Conservation (phyloP, 2,113 vertebrate genomes). For the Chaetodon trifascialis region DNA sequence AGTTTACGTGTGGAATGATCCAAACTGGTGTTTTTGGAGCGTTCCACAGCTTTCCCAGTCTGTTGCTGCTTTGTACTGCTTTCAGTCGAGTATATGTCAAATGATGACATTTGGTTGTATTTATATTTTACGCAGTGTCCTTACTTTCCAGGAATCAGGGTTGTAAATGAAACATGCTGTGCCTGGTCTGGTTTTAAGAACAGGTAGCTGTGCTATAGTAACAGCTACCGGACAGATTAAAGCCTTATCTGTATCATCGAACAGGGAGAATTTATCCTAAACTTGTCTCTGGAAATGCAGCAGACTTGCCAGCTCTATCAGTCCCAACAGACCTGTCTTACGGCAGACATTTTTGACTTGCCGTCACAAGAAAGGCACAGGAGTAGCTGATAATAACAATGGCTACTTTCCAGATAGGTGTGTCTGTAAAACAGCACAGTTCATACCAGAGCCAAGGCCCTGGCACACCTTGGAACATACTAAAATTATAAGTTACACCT, state of each 20-base stretch:
- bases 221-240: neutral
- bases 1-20: too few species aligned
- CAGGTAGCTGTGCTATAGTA: neutral
- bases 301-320: neutral
- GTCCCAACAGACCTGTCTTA: neutral
- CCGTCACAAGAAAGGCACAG: neutral
- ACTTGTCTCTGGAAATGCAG: neutral
- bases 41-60: too few species aligned
- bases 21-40: too few species aligned
- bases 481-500: neutral
- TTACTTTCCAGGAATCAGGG: too few species aligned
- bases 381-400: neutral
- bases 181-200: neutral
- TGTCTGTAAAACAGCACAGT: neutral
- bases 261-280: neutral
- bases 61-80: too few species aligned
- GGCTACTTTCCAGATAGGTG: slow-evolving; percentile 7
- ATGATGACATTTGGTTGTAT: too few species aligned
- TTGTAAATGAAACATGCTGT: neutral
- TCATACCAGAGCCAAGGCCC: neutral
- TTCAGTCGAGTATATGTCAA: too few species aligned
- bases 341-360: slow-evolving; percentile 31
- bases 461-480: neutral
- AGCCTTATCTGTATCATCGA: neutral
- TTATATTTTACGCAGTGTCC: too few species aligned